Evolutionary conservation across 2,888 invertebrate genomes (phyloP), one percentile per base, ranked within the genome.

Genomic region (Agrotis ipsilon): DNA sequence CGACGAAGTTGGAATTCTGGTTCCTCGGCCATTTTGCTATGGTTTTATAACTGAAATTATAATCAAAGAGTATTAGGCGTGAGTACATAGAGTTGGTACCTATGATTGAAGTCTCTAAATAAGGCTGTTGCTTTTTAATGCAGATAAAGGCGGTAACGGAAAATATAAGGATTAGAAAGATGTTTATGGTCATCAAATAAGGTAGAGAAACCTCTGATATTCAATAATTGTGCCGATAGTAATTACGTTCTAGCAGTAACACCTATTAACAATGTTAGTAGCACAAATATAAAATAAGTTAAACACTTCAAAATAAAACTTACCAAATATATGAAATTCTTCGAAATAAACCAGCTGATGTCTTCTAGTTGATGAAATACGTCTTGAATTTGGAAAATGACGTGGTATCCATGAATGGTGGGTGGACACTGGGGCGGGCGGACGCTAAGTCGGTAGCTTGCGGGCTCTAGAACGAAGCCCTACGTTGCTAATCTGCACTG

Each of bases 1-100:
- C 96, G 90, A 27, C 96, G 93, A 13, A 96, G 80, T 70, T 94
- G 92, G 70, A 91, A 93, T 80, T 92, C 91, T 72, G 93, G 87
- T 78, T 93, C 90, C 19, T 96, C 96, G 24, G 90, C 86, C 94
- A 94, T 94, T 72, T 72, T 80, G 55, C 19, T 65, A 27, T 24
- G 3, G n/a, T 32, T 39, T 18, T 46, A 7, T 63, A 52, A 2
- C 83, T 83, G 72, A 19, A 55, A 55, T 32, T 13, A 18, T 14
- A n/a, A 55, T 13, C 6, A n/a, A 13, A 1, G n/a, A 32, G n/a
- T n/a, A n/a, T 14, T 27, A 55, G 18, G 11, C 4, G 9, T 39
- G 39, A 39, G 39, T 39, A 9, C 39, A 39, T 39, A 39, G 11
- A 9, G 9, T 11, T 9, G 11, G 39, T 11, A 39, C 39, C 9